These are phyloP conservation scores for Dysmachus trigonus DNA, from an alignment of 2,888 invertebrate genomes.

Conservation along the genomic window DNA sequence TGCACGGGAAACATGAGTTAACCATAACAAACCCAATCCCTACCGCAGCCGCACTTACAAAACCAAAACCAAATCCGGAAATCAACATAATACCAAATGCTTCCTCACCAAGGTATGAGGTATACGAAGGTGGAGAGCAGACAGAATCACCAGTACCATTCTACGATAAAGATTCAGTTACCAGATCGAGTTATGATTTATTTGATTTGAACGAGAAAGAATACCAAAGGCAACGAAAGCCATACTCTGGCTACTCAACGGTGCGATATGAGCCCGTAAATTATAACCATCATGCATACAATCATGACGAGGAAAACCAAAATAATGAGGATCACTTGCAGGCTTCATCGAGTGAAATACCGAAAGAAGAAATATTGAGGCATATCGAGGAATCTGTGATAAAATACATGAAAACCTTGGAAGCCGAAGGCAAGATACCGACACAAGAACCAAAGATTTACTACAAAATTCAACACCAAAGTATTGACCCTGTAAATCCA, in stretches of 20 bases:
- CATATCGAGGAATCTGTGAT: slow-evolving; percentile 64
- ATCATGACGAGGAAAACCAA: neutral
- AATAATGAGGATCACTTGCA: slow-evolving; percentile 45
- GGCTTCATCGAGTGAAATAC: slow-evolving; percentile 59
- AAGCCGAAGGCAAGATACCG: slow-evolving; percentile 60
- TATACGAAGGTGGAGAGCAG: slow-evolving; percentile 48
- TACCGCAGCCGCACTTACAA: neutral
- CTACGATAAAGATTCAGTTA: slow-evolving; percentile 49
- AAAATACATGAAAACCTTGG: slow-evolving; percentile 63
- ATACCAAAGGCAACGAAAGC: neutral
- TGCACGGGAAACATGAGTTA: slow-evolving; percentile 51
- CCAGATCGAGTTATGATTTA: slow-evolving; percentile 53
- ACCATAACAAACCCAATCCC: neutral
- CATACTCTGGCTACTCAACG: neutral
- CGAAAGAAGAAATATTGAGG: slow-evolving; percentile 61
- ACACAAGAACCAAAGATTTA: slow-evolving; percentile 57
- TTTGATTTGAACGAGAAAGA: slow-evolving; percentile 14
- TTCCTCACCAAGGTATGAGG: slow-evolving; percentile 46
- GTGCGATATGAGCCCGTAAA: slow-evolving; percentile 18
- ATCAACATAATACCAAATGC: slow-evolving; percentile 24
- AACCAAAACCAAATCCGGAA: neutral
- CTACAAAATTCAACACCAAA: slow-evolving; percentile 49
- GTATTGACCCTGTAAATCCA: neutral
- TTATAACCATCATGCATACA: neutral
- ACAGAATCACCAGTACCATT: slow-evolving; percentile 47